Percentiles rank a stretch among this genome's conserved stretches.
These are phyloP conservation scores for Tinamus major DNA, from an alignment of 2,797 vertebrate genomes.

Conservation along the genomic window DNA sequence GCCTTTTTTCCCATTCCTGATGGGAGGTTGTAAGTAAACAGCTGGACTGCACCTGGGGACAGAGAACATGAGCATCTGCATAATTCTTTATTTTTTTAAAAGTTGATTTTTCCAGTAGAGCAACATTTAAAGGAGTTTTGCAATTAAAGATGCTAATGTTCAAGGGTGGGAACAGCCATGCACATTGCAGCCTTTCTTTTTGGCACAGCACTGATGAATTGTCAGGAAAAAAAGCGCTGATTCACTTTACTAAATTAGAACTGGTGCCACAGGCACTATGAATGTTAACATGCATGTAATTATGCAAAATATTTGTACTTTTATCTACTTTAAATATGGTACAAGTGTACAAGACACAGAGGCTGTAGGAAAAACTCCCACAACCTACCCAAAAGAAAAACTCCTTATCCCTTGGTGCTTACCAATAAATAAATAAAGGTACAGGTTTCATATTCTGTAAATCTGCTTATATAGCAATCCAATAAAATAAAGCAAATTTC, in stretches of 20 bases:
- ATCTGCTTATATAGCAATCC: background rate
- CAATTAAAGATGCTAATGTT: constrained; percentile 59
- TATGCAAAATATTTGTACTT: constrained; percentile 72
- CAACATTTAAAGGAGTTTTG: constrained; percentile 41
- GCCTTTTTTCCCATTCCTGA: background rate
- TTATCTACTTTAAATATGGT: constrained; percentile 51
- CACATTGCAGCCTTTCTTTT: constrained; percentile 33
- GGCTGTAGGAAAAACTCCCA: constrained; percentile 44
- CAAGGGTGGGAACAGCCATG: constrained; percentile 23
- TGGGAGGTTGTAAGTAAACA: background rate
- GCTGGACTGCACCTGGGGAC: background rate
- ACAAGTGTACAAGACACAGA: constrained; percentile 43
- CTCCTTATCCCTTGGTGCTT: constrained; percentile 5
- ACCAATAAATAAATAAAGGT: background rate
- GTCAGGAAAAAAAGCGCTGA: constrained; percentile 62
- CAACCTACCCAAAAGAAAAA: constrained; percentile 23
- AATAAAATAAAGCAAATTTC: background rate
- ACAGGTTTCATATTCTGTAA: background rate
- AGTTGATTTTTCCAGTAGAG: background rate
- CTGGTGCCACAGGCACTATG: constrained; percentile 29
- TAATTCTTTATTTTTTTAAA: background rate
- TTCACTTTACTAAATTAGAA: constrained; percentile 66
- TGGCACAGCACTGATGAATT: constrained; percentile 28
- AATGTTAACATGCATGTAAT: constrained; percentile 67
- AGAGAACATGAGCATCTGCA: background rate